A percentile compares a stretch with the other conserved stretches of the same genome.
phyloP scores from a whole-genome alignment of 2,888 invertebrate genomes.

The Lochmaea crataegi region DNA sequence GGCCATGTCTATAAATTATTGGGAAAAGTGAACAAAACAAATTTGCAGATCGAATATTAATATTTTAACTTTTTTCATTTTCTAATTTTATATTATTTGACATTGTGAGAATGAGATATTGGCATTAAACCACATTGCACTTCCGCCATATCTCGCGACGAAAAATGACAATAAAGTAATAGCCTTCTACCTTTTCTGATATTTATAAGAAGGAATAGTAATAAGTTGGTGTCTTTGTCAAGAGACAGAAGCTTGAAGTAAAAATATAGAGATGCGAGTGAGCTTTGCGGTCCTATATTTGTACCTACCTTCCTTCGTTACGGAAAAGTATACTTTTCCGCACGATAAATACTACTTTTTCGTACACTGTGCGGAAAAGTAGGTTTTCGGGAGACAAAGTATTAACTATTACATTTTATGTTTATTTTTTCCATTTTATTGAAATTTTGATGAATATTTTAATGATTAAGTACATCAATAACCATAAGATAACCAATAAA shows the following conservation, averaged over 20 bases:
- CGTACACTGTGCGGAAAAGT: no score
- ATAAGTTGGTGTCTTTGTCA: slow-evolving; percentile 18
- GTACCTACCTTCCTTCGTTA: neutral
- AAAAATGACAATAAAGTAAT: slow-evolving; percentile 16
- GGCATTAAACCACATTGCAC: slow-evolving; percentile 8
- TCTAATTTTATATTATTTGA: neutral
- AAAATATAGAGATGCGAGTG: neutral
- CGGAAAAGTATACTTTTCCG: no score
- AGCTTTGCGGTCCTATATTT: neutral
- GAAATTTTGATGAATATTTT: no score
- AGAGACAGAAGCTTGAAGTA: slow-evolving; percentile 1
- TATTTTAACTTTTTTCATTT: neutral
- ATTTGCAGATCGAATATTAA: neutral
- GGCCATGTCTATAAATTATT: neutral
- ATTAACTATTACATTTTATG: no score
- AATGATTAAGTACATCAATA: no score
- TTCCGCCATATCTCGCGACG: slow-evolving; percentile 7
- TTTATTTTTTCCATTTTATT: no score
- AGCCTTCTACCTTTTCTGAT: slow-evolving; percentile 13
- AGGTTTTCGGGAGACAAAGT: no score
- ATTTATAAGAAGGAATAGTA: slow-evolving; percentile 18
- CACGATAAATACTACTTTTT: no score
- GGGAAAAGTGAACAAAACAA: neutral
- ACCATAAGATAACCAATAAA: no score
- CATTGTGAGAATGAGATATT: neutral